These are phyloP conservation scores for Bufo gargarizans DNA, from an alignment of 2,113 vertebrate species.

Conservation along the genomic window DNA sequence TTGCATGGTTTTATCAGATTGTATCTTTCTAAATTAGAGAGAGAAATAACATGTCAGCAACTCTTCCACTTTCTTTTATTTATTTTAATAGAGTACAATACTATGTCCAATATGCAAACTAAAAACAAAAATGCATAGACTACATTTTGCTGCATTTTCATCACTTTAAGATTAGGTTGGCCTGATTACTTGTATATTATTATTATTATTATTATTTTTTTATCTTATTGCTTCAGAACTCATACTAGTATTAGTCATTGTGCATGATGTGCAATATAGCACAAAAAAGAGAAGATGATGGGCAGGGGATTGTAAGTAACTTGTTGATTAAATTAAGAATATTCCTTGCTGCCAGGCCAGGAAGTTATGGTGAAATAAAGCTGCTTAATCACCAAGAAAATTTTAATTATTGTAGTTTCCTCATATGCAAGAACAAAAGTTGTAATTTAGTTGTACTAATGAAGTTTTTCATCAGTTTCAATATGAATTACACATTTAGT, in stretches of 20 bases:
- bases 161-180: constrained; percentile 5
- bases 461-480: constrained; percentile 45
- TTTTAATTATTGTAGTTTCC: constrained; percentile 36
- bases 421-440: constrained; percentile 48
- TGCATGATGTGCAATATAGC: not conserved
- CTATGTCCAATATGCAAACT: too few relatives aligned
- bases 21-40: too few relatives aligned
- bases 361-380: constrained; percentile 33
- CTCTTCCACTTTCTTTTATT: too few relatives aligned
- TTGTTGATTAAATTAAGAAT: constrained; percentile 32
- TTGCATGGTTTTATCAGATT: too few relatives aligned
- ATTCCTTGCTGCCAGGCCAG: constrained; percentile 10
- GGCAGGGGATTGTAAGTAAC: constrained; percentile 7
- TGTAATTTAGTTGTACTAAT: constrained; percentile 42
- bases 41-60: too few relatives aligned
- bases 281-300: constrained; percentile 44
- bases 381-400: constrained; percentile 43
- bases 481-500: constrained; percentile 6
- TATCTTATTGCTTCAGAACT: constrained; percentile 29
- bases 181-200: constrained; percentile 4
- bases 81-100: too few relatives aligned
- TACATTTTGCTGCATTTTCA: too few relatives aligned
- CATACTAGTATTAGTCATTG: not conserved
- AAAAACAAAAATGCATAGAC: too few relatives aligned
- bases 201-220: constrained; percentile 24